Conservation (phyloP, 2,888 invertebrate species). For the Argyra leucocephala region DNA sequence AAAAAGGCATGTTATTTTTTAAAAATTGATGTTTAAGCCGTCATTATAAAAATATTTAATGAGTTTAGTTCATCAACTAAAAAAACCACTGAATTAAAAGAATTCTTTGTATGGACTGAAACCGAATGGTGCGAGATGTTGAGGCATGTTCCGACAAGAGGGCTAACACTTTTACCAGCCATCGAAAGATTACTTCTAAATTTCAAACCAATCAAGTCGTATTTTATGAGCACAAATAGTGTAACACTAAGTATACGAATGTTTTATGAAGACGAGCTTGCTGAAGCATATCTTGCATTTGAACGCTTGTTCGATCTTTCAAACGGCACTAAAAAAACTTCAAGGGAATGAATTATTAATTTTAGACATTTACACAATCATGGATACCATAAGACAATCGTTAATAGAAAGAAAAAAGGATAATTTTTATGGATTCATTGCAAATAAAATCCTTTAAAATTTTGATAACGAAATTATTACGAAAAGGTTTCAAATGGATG, state of each 20-base stretch:
- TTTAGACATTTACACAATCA: conserved; percentile 3
- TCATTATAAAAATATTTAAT: conserved; percentile 19
- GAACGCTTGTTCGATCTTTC: conserved; percentile 7
- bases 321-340: conserved; percentile 7
- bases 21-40: conserved; percentile 16
- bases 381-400: background rate
- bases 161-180: background rate
- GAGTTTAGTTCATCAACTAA: conserved; percentile 19
- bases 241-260: background rate
- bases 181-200: background rate
- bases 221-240: background rate
- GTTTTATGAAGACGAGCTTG: conserved; percentile 5
- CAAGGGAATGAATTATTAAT: background rate
- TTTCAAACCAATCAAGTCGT: background rate
- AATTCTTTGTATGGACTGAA: conserved; percentile 15
- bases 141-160: conserved; percentile 16
- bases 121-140: conserved; percentile 19
- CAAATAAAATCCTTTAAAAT: background rate
- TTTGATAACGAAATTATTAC: too few species aligned
- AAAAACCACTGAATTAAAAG: conserved; percentile 16
- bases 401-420: background rate
- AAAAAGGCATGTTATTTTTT: background rate
- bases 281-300: background rate
- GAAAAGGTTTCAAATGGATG: too few species aligned
- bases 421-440: background rate